Conservation (phyloP, 2,113 vertebrate species). For the Cisticola juncidis region DNA sequence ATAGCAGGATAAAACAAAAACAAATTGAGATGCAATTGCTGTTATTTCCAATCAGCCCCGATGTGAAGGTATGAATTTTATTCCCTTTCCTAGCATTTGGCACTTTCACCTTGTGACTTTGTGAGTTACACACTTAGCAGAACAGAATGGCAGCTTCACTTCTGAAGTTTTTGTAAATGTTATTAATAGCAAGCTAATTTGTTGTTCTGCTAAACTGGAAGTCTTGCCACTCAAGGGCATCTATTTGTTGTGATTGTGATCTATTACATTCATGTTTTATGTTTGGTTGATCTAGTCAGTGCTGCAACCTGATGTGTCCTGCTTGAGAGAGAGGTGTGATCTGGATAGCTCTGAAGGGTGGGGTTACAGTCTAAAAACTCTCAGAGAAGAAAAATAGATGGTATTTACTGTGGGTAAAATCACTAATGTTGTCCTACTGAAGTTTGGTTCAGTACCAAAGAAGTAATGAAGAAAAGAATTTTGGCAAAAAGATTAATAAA, state of each 20-base stretch:
- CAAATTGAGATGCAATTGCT: not conserved
- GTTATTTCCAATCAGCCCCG: not conserved
- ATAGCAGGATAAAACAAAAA: not conserved
- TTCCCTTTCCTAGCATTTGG: not conserved
- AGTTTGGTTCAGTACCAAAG: not conserved
- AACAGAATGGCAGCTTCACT: conserved; percentile 6
- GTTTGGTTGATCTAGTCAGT: not conserved
- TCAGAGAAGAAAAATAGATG: not conserved
- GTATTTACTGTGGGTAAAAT: not conserved
- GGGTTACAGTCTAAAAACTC: not conserved
- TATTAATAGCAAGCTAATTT: conserved; percentile 33
- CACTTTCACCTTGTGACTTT: not conserved
- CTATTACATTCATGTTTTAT: not conserved
- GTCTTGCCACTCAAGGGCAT: conserved; percentile 1
- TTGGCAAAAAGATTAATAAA: not conserved
- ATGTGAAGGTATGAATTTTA: not conserved
- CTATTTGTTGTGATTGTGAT: conserved; percentile 26
- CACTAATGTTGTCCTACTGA: not conserved
- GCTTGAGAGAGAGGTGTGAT: not conserved
- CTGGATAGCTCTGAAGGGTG: not conserved
- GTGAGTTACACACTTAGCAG: not conserved
- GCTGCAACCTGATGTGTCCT: not conserved
- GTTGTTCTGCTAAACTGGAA: not conserved
- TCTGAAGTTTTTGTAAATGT: conserved; percentile 23
- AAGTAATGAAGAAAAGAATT: not conserved